Evolutionary conservation across 2,797 vertebrate genomes (phyloP).

Genomic region (Pangasius sanitwongsei): DNA sequence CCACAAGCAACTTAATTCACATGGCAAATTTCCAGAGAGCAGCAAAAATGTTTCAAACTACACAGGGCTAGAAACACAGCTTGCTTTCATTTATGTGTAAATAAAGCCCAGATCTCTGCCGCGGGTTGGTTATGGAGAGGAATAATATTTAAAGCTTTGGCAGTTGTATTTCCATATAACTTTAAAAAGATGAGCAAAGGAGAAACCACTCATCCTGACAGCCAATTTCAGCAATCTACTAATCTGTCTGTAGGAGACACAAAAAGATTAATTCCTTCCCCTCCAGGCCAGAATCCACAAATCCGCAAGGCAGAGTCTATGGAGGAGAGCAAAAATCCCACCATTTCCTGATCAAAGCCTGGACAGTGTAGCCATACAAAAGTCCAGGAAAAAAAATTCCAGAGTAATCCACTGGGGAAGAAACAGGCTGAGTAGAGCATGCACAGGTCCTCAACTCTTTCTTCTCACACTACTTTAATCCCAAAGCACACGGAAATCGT

Average conservation of each 20-base stretch:
- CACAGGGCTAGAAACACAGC: neutral
- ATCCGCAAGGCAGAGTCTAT: neutral
- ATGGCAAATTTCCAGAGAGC: neutral
- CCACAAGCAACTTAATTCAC: neutral
- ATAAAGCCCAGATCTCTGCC: neutral
- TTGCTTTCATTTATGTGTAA: slow-evolving; percentile 1
- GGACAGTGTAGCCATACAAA: slow-evolving; percentile 19
- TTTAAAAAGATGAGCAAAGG: slow-evolving; percentile 1
- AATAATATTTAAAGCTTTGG: slow-evolving; percentile 10
- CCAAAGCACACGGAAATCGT: neutral
- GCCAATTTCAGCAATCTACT: neutral
- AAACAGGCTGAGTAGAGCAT: slow-evolving; percentile 16
- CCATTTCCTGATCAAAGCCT: slow-evolving; percentile 52
- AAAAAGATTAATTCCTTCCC: slow-evolving; percentile 14
- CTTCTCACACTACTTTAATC: slow-evolving; percentile 31
- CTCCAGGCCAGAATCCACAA: neutral
- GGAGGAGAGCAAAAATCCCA: slow-evolving; percentile 20
- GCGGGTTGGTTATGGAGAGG: neutral
- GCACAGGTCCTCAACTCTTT: neutral
- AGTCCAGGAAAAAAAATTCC: slow-evolving; percentile 3
- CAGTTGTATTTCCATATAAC: neutral
- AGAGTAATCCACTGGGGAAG: slow-evolving; percentile 44
- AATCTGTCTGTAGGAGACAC: neutral
- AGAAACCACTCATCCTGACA: slow-evolving; percentile 7
- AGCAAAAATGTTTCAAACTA: neutral